A percentile compares a stretch with the other conserved stretches of the same genome.
These are phyloP conservation scores for Athripsodes cinereus DNA, from an alignment of 2,888 invertebrate genomes.

Conservation along the genomic window DNA sequence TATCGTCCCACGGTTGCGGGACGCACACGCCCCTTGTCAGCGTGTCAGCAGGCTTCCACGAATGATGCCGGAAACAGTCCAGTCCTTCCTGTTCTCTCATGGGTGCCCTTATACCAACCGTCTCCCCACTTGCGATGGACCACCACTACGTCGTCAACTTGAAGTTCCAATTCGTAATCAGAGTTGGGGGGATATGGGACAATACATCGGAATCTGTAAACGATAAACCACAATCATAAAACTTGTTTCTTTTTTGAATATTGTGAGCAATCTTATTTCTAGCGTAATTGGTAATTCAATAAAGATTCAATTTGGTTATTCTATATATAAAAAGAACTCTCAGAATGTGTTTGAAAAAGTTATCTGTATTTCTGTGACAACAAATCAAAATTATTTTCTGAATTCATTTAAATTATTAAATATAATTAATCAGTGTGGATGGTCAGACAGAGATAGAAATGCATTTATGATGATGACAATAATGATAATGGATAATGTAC, in stretches of 20 bases:
- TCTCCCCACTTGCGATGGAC: slow-evolving; percentile 90
- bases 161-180: slow-evolving; percentile 84
- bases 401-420: no score
- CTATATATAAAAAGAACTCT: no score
- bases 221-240: not conserved
- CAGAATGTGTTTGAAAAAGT: no score
- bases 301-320: no score
- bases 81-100: slow-evolving; percentile 82
- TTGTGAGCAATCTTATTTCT: no score
- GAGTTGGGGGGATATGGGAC: slow-evolving; percentile 93
- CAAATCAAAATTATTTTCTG: no score
- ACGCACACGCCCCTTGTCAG: not conserved
- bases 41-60: slow-evolving; percentile 58
- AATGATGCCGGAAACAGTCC: slow-evolving; percentile 95
- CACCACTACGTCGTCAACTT: slow-evolving; percentile 85
- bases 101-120: slow-evolving; percentile 93
- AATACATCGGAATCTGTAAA: slow-evolving; percentile 76
- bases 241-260: not conserved
- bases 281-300: no score
- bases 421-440: no score
- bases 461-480: no score
- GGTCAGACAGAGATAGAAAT: no score
- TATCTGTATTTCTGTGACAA: no score
- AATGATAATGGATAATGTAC: no score
- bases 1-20: not conserved